Base-by-base conservation (phyloP, 2,797 vertebrate species). In the Peromyscus nudipes region DNA sequence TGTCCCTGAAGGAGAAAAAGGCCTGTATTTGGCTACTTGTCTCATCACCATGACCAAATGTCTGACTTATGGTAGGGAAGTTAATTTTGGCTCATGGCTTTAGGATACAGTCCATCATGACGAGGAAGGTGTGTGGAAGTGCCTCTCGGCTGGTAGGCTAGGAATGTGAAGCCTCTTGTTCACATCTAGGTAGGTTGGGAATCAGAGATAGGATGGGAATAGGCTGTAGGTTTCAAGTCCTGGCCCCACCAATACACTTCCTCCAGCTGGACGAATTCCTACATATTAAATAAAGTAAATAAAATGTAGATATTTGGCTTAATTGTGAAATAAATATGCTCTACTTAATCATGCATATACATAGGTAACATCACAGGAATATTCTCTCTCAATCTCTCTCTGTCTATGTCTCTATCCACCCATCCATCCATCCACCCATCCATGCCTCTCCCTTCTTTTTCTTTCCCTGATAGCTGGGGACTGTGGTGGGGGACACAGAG, bases 271-370 rank as follows among this genome's bases (percentile, higher is more conserved):
- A 31, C 27, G 9, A 29, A 40, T 29, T 62, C 27, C 71, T 75
- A 62, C 60, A 21, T 60, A 19, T 40, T 40, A 71, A 76, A 46
- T 76, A 76, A 52, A 86, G 19, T 27, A n/a, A 86, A 17, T 29
- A 86, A 55, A 40, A 87, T 69, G 67, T 73, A 87, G 7, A 73
- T 71, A 17, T 27, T 87, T 12, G 87, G 37, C 13, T 67, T 69
- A 75, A n/a, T 60, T 85, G 29, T 62, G 84, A 92, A 94, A 85
- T 46, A 91, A 80, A 82, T 73, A 60, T 5, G 23, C 71, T 76
- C 49, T 95, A 6, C 13, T 92, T 82, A 75, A 89, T 82, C 84
- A 80, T 69, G 83, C 21, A 37, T 43, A 60, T 23, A 69, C 5
- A 21, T 34, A 46, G 31, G 10, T 76, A n/a, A 43, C 27, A 69